Evolutionary conservation across 2,797 vertebrate species (phyloP).

Genomic region (Percopsis omiscomaycus): DNA sequence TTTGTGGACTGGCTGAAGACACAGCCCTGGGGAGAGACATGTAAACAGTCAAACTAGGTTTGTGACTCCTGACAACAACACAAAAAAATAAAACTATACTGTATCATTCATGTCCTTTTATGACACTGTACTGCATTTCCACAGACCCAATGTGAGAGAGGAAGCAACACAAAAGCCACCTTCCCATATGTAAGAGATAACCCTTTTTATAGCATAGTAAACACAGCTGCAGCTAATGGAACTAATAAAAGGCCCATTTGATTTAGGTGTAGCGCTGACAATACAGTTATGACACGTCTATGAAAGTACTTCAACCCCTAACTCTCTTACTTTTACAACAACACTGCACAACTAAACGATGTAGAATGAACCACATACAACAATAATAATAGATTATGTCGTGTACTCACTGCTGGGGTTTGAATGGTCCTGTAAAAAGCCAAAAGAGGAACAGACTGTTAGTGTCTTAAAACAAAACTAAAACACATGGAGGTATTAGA

Average conservation of each 20-base stretch:
- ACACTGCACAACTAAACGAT: neutral
- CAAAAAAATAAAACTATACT: neutral
- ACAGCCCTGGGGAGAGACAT: slow-evolving; percentile 40
- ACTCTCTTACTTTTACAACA: neutral
- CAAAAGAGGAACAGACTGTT: slow-evolving; percentile 28
- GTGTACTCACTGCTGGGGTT: slow-evolving; percentile 75
- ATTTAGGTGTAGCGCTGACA: no score
- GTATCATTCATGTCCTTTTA: no score
- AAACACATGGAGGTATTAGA: no score
- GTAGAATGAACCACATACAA: neutral
- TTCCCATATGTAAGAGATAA: no score
- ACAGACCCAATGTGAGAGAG: no score
- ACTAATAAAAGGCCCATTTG: no score
- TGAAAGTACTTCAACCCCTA: no score
- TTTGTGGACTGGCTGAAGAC: slow-evolving; percentile 71
- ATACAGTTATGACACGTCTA: no score
- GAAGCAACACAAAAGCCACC: no score
- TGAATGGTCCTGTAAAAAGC: slow-evolving; percentile 64
- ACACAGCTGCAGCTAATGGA: no score
- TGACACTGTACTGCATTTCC: no score
- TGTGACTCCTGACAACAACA: neutral
- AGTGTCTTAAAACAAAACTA: slow-evolving; percentile 1
- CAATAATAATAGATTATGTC: neutral
- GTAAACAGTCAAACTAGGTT: slow-evolving; percentile 1
- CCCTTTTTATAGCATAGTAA: no score